Conservation (phyloP, 1,140 invertebrate species). For the Bicyclus anynana region DNA sequence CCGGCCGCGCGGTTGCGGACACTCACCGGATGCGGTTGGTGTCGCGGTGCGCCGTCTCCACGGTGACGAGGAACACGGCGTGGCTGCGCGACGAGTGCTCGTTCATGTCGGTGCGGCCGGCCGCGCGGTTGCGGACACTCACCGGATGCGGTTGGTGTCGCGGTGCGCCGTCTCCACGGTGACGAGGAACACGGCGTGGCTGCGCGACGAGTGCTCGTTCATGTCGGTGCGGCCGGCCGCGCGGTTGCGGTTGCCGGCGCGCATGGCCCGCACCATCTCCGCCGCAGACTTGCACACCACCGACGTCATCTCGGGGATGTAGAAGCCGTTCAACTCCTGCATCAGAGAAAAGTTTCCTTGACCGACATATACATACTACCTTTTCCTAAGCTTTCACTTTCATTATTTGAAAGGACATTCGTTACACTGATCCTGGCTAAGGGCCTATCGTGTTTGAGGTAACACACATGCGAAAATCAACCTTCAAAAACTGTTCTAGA, state of each 20-base stretch:
- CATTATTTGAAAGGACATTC: neutral
- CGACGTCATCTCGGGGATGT: conserved; percentile 94
- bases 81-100: conserved; percentile 98
- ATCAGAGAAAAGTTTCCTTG: too few relatives aligned
- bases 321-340: conserved; percentile 89
- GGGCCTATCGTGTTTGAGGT: too few relatives aligned
- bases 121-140: conserved; percentile 85
- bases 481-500: too few relatives aligned
- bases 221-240: conserved; percentile 98
- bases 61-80: conserved; percentile 98
- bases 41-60: conserved; percentile 94
- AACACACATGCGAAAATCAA: too few relatives aligned
- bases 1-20: too few relatives aligned
- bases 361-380: too few relatives aligned
- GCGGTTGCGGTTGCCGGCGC: conserved; percentile 91
- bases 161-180: conserved; percentile 97
- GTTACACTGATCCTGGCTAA: too few relatives aligned
- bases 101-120: conserved; percentile 99
- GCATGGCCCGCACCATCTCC: conserved; percentile 94
- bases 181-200: conserved; percentile 99
- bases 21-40: conserved; percentile 77
- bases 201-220: conserved; percentile 99
- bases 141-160: conserved; percentile 79
- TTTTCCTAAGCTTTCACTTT: too few relatives aligned
- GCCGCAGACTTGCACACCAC: conserved; percentile 93